phyloP scores from a whole-genome alignment of 2,888 invertebrate genomes.

The Nomada fucata region DNA sequence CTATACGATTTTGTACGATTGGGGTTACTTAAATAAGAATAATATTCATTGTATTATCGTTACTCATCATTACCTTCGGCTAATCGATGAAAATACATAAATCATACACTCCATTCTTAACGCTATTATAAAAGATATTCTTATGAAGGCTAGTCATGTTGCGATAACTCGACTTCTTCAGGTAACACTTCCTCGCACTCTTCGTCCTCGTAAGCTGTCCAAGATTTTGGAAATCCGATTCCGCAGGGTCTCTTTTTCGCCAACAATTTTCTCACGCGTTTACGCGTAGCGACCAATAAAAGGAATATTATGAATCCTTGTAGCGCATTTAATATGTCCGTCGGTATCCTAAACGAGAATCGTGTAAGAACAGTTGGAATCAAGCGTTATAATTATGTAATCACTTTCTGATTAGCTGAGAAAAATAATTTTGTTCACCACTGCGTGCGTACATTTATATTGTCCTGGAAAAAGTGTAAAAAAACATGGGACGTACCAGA shows the following conservation, averaged over 20 bases:
- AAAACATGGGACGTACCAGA: constrained; percentile 76
- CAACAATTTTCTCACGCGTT: constrained; percentile 85
- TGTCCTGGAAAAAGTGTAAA: neutral
- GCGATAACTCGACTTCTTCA: constrained; percentile 80
- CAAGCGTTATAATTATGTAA: neutral
- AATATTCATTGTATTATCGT: neutral
- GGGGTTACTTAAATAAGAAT: constrained; percentile 4
- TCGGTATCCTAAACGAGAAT: constrained; percentile 78
- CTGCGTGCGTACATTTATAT: too few relatives aligned
- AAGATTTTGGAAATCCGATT: constrained; percentile 80
- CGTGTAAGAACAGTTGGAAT: neutral
- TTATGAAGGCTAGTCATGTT: constrained; percentile 51
- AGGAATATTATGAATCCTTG: constrained; percentile 84
- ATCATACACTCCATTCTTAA: neutral
- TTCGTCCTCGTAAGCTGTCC: constrained; percentile 81
- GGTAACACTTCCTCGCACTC: constrained; percentile 74
- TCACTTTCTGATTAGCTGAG: too few relatives aligned
- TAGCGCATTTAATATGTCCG: constrained; percentile 83
- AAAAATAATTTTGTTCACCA: too few relatives aligned
- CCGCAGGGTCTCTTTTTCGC: constrained; percentile 80
- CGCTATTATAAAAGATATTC: neutral
- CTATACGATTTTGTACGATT: constrained; percentile 1
- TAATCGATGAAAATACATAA: constrained; percentile 4
- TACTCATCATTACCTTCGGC: constrained; percentile 2
- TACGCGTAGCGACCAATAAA: constrained; percentile 83